Percentiles rank a stretch among this genome's conserved stretches.
Conservation (phyloP, 2,888 invertebrate species). For the Smittia sp. region DNA sequence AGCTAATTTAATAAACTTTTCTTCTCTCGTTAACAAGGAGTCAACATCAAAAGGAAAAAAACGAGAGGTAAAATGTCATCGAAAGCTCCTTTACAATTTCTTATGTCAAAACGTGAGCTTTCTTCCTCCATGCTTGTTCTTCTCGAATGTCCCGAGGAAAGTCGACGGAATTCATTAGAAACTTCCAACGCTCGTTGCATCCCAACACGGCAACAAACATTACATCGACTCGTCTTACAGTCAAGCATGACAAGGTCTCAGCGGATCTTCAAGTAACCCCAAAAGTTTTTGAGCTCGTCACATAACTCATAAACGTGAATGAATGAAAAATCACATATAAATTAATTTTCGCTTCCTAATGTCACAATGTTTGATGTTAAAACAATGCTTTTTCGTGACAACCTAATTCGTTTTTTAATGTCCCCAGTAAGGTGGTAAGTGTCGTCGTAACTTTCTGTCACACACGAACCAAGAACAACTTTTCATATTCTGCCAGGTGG, state of each 20-base stretch:
- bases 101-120: background rate
- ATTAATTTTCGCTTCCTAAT: slow-evolving; percentile 32
- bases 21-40: background rate
- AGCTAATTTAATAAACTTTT: slow-evolving; percentile 3
- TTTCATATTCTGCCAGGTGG: background rate
- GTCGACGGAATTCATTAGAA: background rate
- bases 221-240: too few species aligned
- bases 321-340: slow-evolving; percentile 39
- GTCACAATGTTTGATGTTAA: background rate
- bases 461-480: background rate
- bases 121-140: background rate
- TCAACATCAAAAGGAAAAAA: background rate
- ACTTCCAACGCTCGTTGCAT: background rate
- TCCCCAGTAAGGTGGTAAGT: background rate
- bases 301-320: background rate
- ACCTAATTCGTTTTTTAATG: background rate
- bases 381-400: background rate
- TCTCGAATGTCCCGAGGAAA: background rate
- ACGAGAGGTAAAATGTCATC: background rate
- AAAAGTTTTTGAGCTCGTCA: too few species aligned
- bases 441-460: background rate
- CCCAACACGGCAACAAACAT: too few species aligned
- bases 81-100: slow-evolving; percentile 2
- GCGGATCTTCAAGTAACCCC: too few species aligned
- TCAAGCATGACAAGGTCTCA: too few species aligned